A percentile compares a stretch with the other conserved stretches of the same genome.
Evolutionary conservation across 2,888 invertebrate species (phyloP).

Genomic region (Dione vanillae): DNA sequence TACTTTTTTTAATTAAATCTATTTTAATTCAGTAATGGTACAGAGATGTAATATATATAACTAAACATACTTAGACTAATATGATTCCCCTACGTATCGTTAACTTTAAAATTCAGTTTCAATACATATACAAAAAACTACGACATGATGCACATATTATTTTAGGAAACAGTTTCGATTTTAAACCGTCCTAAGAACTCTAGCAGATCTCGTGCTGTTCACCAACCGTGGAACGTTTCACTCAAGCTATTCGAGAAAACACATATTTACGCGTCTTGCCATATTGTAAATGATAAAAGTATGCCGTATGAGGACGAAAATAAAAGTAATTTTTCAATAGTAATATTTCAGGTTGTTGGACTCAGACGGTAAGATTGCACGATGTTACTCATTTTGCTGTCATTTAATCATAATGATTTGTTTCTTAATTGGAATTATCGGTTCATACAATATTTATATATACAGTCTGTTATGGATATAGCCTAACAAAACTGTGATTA

Average conservation of each 20-base stretch:
- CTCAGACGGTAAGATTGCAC: constrained; percentile 21
- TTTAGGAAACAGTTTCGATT: constrained; percentile 30
- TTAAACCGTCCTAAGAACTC: constrained; percentile 33
- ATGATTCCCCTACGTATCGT: no score
- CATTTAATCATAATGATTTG: constrained; percentile 30
- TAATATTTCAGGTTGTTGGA: constrained; percentile 28
- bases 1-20: not conserved
- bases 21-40: not conserved
- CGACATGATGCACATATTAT: not conserved
- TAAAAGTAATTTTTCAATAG: constrained; percentile 66
- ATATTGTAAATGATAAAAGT: constrained; percentile 57
- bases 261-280: constrained; percentile 78
- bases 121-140: not conserved
- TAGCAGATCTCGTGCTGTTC: constrained; percentile 57
- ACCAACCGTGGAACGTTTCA: constrained; percentile 77
- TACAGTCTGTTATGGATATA: constrained; percentile 1
- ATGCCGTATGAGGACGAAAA: constrained; percentile 62
- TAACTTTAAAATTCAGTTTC: not conserved
- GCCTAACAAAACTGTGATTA: not conserved
- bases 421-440: constrained; percentile 28
- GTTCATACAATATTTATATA: not conserved
- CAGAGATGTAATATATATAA: not conserved
- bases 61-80: no score
- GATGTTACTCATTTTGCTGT: constrained; percentile 30
- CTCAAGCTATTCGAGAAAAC: constrained; percentile 81